Percentiles rank a stretch among this genome's conserved stretches.
These are phyloP conservation scores for Heliothis virescens DNA, from an alignment of 1,140 invertebrate genomes.

Conservation along the genomic window DNA sequence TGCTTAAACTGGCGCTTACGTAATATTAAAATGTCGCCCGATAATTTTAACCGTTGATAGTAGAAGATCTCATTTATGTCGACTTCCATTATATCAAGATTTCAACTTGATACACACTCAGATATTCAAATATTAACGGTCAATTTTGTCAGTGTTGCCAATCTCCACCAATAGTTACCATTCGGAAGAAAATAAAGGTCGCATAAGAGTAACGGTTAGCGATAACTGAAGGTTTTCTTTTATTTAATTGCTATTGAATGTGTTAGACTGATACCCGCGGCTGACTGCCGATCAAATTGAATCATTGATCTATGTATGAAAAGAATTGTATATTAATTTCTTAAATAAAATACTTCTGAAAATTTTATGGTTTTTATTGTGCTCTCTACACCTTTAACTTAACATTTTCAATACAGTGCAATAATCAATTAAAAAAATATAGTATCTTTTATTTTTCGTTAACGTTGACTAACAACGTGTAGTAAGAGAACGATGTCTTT, in stretches of 20 bases:
- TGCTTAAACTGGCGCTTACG: conserved; percentile 37
- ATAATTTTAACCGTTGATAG: conserved; percentile 14
- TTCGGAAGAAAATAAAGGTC: conserved; percentile 42
- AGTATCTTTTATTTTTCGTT: conserved; percentile 66
- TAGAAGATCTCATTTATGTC: not conserved
- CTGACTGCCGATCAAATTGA: conserved; percentile 59
- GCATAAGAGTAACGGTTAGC: conserved; percentile 47
- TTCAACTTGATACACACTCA: not conserved
- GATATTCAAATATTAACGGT: conserved; percentile 7
- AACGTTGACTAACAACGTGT: conserved; percentile 76
- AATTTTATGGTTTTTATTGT: conserved; percentile 53
- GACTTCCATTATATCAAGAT: not conserved
- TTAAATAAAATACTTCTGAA: conserved; percentile 83
- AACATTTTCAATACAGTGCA: not conserved
- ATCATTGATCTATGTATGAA: conserved; percentile 78
- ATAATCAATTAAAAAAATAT: not conserved
- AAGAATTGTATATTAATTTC: conserved; percentile 85
- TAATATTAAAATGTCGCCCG: conserved; percentile 17
- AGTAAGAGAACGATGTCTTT: conserved; percentile 81
- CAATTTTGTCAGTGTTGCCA: conserved; percentile 37
- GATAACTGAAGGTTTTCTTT: conserved; percentile 44
- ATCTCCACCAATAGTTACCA: conserved; percentile 57
- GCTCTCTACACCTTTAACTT: not conserved
- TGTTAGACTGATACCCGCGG: conserved; percentile 59
- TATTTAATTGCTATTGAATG: conserved; percentile 53